Conservation (phyloP, 2,797 vertebrate species). For the Leucoraja ocellata region DNA sequence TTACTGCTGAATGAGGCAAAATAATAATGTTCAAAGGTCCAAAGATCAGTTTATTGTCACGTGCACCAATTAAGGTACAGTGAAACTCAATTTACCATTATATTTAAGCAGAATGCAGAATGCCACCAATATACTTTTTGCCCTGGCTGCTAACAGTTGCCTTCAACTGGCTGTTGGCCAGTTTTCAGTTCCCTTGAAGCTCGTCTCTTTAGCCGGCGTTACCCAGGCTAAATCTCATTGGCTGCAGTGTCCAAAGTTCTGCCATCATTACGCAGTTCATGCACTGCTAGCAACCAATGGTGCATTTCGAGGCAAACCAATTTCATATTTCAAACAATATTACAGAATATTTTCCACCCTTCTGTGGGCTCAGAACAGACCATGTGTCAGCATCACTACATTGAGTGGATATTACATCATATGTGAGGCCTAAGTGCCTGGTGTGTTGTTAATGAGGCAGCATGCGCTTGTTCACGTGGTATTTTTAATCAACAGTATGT, state of each 20-base stretch:
- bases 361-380: not conserved
- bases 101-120: not conserved
- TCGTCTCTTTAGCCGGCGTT: too few species aligned
- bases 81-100: not conserved
- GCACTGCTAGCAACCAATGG: too few species aligned
- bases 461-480: too few species aligned
- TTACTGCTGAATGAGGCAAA: not conserved
- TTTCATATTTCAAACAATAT: not conserved
- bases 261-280: too few species aligned
- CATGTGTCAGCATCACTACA: not conserved
- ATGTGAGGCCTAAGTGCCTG: too few species aligned
- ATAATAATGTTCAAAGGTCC: too few species aligned
- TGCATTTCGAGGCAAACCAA: too few species aligned
- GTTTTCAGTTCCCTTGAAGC: too few species aligned
- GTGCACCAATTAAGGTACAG: too few species aligned
- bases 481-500: not conserved
- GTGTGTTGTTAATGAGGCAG: not conserved
- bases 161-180: not conserved
- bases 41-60: too few species aligned
- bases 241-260: too few species aligned
- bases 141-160: not conserved
- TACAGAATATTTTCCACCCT: not conserved
- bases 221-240: too few species aligned
- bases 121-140: not conserved
- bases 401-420: not conserved